These are phyloP conservation scores for Mythimna impura DNA, from an alignment of 2,888 invertebrate species.

Conservation along the genomic window DNA sequence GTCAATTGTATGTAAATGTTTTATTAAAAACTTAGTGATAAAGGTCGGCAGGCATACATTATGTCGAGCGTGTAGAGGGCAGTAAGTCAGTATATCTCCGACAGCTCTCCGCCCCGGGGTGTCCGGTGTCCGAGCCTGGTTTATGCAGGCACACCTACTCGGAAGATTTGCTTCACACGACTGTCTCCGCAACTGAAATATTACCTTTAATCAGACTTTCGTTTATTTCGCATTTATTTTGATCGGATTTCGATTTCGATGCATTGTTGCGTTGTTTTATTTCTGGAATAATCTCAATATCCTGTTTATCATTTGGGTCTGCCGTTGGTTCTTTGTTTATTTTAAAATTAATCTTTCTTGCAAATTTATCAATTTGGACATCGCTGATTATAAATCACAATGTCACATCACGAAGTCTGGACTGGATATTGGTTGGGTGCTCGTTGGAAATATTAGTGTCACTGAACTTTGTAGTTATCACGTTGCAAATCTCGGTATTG, in stretches of 20 bases:
- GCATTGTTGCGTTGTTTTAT: slow-evolving; percentile 58
- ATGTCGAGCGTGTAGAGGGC: slow-evolving; percentile 58
- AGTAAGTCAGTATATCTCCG: slow-evolving; percentile 74
- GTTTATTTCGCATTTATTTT: slow-evolving; percentile 71
- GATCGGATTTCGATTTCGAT: slow-evolving; percentile 68
- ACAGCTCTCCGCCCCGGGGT: slow-evolving; percentile 77
- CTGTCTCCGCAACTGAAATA: slow-evolving; percentile 77
- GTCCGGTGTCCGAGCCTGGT: slow-evolving; percentile 77
- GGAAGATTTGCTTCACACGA: slow-evolving; percentile 76
- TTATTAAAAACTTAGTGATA: slow-evolving; percentile 60
- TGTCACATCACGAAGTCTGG: slow-evolving; percentile 36
- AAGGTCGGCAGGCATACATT: slow-evolving; percentile 57
- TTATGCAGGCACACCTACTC: slow-evolving; percentile 78
- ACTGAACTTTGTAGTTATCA: slow-evolving; percentile 68
- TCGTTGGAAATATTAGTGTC: slow-evolving; percentile 51
- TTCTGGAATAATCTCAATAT: slow-evolving; percentile 40
- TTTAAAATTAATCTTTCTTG: slow-evolving; percentile 21
- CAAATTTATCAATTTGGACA: slow-evolving; percentile 33
- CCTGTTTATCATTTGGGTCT: slow-evolving; percentile 33
- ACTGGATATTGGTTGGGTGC: slow-evolving; percentile 29
- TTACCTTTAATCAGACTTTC: slow-evolving; percentile 74
- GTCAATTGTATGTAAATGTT: slow-evolving; percentile 62
- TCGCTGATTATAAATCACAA: slow-evolving; percentile 44
- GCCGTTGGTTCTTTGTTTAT: slow-evolving; percentile 17
- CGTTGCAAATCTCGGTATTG: slow-evolving; percentile 69